phyloP scores from a whole-genome alignment of 2,888 invertebrate species.

The Drosophila mayaguana region DNA sequence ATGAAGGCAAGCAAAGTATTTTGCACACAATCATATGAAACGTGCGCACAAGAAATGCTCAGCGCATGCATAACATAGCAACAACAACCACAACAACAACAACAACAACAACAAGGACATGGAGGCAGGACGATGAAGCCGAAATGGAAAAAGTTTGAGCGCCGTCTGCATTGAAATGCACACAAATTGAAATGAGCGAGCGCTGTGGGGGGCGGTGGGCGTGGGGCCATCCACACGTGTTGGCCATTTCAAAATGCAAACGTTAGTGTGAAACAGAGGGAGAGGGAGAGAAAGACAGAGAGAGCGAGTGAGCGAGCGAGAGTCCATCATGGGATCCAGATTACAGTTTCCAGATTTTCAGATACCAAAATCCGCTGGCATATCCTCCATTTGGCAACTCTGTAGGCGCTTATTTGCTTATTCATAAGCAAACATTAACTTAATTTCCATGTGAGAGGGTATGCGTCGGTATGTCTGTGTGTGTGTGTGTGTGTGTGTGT shows the following conservation, averaged over 20 bases:
- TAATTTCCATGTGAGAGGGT: slow-evolving; percentile 75
- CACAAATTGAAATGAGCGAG: slow-evolving; percentile 72
- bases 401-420: slow-evolving; percentile 82
- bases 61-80: slow-evolving; percentile 56
- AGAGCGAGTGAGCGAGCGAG: background rate
- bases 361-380: slow-evolving; percentile 17
- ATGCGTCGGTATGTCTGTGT: slow-evolving; percentile 5
- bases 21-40: slow-evolving; percentile 78
- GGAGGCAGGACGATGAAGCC: slow-evolving; percentile 28
- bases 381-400: slow-evolving; percentile 47
- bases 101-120: slow-evolving; percentile 26
- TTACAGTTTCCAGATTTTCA: slow-evolving; percentile 15
- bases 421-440: slow-evolving; percentile 85
- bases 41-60: slow-evolving; percentile 56
- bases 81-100: slow-evolving; percentile 30
- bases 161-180: slow-evolving; percentile 75
- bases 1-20: slow-evolving; percentile 61
- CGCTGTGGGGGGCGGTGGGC: background rate
- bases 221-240: slow-evolving; percentile 68
- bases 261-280: slow-evolving; percentile 41
- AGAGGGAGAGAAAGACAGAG: background rate
- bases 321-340: slow-evolving; percentile 64
- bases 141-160: slow-evolving; percentile 75
- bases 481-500: slow-evolving; percentile 19
- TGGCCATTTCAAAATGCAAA: slow-evolving; percentile 80